Evolutionary conservation across 2,797 vertebrate species (phyloP).

Genomic region (Sphenopsis melanotis): DNA sequence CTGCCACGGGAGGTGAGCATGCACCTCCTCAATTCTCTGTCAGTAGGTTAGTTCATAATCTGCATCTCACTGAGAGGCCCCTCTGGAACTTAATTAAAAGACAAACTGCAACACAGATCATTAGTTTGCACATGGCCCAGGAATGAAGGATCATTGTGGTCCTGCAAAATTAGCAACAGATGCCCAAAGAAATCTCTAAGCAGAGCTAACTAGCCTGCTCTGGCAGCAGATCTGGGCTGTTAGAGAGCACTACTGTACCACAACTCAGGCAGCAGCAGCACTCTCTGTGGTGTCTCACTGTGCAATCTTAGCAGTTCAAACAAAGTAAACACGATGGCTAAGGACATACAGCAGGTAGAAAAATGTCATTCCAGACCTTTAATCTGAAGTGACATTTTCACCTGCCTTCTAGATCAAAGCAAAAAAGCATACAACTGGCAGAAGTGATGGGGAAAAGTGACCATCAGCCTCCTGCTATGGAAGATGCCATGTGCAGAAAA

Average conservation of each 20-base stretch:
- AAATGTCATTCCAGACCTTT: background rate
- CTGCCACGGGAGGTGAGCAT: background rate
- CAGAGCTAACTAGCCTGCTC: background rate
- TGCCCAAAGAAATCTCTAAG: constrained; percentile 12
- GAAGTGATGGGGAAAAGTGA: background rate
- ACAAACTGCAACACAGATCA: background rate
- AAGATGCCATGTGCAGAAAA: background rate
- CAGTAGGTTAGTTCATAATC: background rate
- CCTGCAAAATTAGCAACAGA: constrained; percentile 22
- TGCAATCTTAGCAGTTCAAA: background rate
- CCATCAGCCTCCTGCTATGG: background rate
- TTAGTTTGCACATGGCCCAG: constrained; percentile 24
- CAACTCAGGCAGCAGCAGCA: background rate
- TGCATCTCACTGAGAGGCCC: background rate
- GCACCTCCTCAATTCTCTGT: background rate
- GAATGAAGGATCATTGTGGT: background rate
- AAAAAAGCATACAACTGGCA: background rate
- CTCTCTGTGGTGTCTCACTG: background rate
- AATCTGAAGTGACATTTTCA: background rate
- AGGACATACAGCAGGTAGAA: background rate
- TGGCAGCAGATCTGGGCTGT: background rate
- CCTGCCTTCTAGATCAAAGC: background rate
- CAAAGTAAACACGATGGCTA: background rate
- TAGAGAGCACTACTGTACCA: background rate
- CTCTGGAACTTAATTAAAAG: constrained; percentile 51